phyloP scores from a whole-genome alignment of 1,140 invertebrate species.

The Goniozus legneri region DNA sequence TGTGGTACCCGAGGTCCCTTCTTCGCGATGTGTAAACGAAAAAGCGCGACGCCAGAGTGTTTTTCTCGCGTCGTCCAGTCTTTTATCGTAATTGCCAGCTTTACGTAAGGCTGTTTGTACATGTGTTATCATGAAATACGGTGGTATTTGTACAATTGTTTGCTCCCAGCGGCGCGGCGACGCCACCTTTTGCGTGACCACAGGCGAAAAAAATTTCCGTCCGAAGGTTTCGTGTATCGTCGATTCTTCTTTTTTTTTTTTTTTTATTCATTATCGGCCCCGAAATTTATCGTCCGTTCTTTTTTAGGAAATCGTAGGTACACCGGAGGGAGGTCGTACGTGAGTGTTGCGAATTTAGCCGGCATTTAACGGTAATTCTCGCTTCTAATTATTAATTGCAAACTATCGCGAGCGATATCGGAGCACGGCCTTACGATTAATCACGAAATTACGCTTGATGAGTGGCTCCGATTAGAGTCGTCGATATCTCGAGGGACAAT shows the following conservation, averaged over 20 bases:
- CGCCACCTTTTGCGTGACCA: slow-evolving; percentile 38
- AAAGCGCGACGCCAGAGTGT: slow-evolving; percentile 8
- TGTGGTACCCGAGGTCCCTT: no score
- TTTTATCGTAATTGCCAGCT: slow-evolving; percentile 48
- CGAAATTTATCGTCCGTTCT: slow-evolving; percentile 18
- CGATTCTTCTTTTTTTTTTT: no score
- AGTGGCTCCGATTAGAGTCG: neutral
- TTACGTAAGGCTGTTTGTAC: slow-evolving; percentile 52
- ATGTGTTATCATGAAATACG: slow-evolving; percentile 52
- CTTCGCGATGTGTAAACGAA: neutral
- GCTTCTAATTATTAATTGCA: slow-evolving; percentile 8
- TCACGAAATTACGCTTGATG: neutral
- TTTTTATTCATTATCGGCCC: no score
- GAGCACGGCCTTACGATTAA: neutral
- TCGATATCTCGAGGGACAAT: no score
- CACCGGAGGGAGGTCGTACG: neutral
- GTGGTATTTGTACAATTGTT: slow-evolving; percentile 52
- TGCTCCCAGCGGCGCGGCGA: slow-evolving; percentile 36
- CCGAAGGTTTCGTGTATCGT: slow-evolving; percentile 21
- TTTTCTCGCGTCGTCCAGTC: slow-evolving; percentile 43
- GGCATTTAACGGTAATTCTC: neutral
- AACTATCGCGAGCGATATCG: slow-evolving; percentile 1
- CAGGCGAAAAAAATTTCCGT: slow-evolving; percentile 35
- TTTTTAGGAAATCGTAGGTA: neutral
- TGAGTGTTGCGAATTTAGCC: neutral